A percentile compares a stretch with the other conserved stretches of the same genome.
Evolutionary conservation across 2,113 vertebrate species (phyloP).

Genomic region (Xenopus laevis): DNA sequence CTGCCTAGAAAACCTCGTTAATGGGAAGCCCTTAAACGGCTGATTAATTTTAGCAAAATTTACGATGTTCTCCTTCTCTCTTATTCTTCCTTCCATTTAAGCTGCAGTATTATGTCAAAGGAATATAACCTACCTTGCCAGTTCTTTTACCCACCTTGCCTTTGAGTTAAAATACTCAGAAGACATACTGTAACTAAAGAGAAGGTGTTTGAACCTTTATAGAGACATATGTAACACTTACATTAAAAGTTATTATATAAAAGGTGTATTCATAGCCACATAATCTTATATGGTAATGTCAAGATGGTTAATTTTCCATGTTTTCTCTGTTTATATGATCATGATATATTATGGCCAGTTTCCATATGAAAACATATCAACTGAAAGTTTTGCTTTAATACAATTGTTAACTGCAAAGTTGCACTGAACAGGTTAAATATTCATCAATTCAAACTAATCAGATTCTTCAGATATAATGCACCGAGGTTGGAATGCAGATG

Average conservation of each 20-base stretch:
- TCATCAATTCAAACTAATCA: conserved; percentile 14
- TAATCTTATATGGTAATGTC: no score
- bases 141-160: conserved; percentile 3
- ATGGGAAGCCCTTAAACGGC: conserved; percentile 86
- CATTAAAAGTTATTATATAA: no score
- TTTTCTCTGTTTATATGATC: neutral
- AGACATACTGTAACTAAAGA: conserved; percentile 18
- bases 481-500: no score
- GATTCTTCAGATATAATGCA: neutral
- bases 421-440: conserved; percentile 9
- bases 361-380: neutral
- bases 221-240: neutral
- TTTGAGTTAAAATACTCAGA: neutral
- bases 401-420: conserved; percentile 5
- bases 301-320: no score
- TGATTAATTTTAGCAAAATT: conserved; percentile 94
- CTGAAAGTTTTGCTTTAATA: conserved; percentile 16
- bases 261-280: no score
- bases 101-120: conserved; percentile 49
- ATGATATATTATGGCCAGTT: neutral
- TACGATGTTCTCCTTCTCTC: conserved; percentile 58
- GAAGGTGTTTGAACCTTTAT: neutral
- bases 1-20: conserved; percentile 84
- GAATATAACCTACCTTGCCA: conserved; percentile 56
- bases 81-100: conserved; percentile 52